Conservation (phyloP, 2,797 vertebrate genomes). For the Protonibea diacanthus region DNA sequence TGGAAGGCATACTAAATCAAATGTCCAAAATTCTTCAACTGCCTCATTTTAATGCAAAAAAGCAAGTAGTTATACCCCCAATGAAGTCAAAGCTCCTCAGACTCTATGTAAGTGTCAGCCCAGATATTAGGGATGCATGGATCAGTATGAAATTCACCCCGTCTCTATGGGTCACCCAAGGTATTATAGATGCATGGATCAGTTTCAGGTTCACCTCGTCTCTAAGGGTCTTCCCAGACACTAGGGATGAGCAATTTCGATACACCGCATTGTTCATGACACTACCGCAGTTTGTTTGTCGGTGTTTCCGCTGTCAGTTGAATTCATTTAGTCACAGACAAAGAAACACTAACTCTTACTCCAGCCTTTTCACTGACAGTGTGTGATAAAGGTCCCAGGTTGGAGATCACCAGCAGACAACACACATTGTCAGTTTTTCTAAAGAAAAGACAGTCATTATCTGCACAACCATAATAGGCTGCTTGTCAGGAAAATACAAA, state of each 20-base stretch:
- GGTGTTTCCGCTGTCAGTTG: background rate
- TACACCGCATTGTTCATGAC: too few relatives aligned
- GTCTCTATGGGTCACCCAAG: background rate
- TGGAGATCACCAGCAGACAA: background rate
- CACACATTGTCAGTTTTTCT: background rate
- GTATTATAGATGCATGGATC: background rate
- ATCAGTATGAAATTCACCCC: too few relatives aligned
- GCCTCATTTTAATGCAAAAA: background rate
- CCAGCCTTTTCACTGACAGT: background rate
- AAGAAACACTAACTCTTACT: background rate
- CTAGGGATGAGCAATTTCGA: too few relatives aligned
- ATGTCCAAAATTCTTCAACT: background rate
- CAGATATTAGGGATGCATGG: background rate
- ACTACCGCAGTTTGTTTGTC: background rate
- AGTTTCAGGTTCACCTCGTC: too few relatives aligned
- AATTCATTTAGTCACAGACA: background rate
- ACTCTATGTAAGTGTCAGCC: background rate
- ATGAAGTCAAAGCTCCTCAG: background rate
- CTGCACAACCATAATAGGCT: background rate
- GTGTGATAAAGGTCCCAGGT: background rate
- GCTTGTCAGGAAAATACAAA: slow-evolving; percentile 29
- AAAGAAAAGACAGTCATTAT: slow-evolving; percentile 25
- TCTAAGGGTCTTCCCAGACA: too few relatives aligned
- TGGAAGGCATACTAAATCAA: slow-evolving; percentile 13
- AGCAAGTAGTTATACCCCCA: background rate